Conservation (phyloP, 2,113 vertebrate species). For the Epinephelus lanceolatus region DNA sequence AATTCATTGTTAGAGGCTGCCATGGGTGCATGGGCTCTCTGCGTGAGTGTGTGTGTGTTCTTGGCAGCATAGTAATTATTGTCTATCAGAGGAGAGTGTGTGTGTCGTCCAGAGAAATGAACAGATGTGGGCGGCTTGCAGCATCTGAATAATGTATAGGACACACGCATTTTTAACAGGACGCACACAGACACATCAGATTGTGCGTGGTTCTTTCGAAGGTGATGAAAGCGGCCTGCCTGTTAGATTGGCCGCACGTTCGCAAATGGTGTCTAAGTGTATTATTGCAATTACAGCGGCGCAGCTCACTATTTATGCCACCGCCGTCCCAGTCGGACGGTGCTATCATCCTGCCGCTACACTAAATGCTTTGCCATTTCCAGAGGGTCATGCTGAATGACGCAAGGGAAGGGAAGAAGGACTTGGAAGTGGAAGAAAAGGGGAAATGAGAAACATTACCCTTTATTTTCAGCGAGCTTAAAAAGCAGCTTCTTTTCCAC, state of each 20-base stretch:
- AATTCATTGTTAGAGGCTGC: conserved; percentile 44
- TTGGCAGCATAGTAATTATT: conserved; percentile 52
- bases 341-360: not conserved
- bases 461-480: conserved; percentile 37
- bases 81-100: conserved; percentile 43
- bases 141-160: conserved; percentile 65
- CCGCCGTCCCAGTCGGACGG: not conserved
- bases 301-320: not conserved
- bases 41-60: conserved; percentile 28
- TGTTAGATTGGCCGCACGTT: conserved; percentile 2
- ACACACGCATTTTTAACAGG: conserved; percentile 16
- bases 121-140: conserved; percentile 61
- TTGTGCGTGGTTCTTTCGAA: not conserved
- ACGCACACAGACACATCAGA: not conserved
- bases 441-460: conserved; percentile 35
- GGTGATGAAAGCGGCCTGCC: conserved; percentile 44
- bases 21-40: conserved; percentile 18
- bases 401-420: not conserved
- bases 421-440: conserved; percentile 18
- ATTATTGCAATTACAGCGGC: conserved; percentile 5
- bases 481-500: conserved; percentile 27
- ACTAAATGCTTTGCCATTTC: conserved; percentile 9
- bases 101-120: conserved; percentile 35
- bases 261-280: conserved; percentile 6
- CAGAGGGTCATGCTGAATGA: conserved; percentile 23